phyloP scores from a whole-genome alignment of 2,797 vertebrate genomes.

The Dendrocincla tyrannina region DNA sequence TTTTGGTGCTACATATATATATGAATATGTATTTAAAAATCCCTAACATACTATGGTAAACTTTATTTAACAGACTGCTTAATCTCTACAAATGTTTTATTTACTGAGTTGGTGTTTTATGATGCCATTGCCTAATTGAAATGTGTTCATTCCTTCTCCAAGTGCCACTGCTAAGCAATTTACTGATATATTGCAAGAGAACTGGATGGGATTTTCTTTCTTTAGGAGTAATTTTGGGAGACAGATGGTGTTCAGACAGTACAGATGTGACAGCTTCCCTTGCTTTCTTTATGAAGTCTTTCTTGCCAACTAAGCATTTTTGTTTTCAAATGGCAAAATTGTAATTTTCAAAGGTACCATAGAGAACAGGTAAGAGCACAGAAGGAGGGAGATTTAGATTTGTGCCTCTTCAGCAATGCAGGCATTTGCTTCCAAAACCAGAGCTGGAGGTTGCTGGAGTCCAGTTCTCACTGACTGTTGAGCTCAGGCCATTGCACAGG shows the following conservation, averaged over 20 bases:
- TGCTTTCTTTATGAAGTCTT: constrained; percentile 45
- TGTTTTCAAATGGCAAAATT: constrained; percentile 53
- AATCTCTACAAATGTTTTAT: constrained; percentile 62
- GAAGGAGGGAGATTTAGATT: background rate
- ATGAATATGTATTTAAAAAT: background rate
- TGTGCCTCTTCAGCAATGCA: background rate
- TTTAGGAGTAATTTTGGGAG: constrained; percentile 46
- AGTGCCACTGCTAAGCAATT: constrained; percentile 55
- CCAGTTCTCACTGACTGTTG: background rate
- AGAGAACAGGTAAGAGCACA: background rate
- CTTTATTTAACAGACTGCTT: constrained; percentile 70
- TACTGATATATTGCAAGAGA: constrained; percentile 34
- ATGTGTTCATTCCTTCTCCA: constrained; percentile 56
- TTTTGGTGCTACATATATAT: background rate
- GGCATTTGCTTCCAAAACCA: background rate
- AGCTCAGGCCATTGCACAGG: background rate
- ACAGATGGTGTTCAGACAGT: constrained; percentile 69
- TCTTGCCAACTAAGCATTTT: constrained; percentile 66
- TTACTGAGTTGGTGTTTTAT: constrained; percentile 33
- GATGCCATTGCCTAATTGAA: constrained; percentile 64
- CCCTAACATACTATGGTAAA: background rate
- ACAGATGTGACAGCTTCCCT: constrained; percentile 66
- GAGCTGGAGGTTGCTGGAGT: background rate
- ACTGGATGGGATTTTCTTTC: constrained; percentile 52
- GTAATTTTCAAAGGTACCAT: background rate